Evolutionary conservation across 2,888 invertebrate species (phyloP), one percentile per base, ranked within the genome.

Genomic region (Drosophila fulvimacula): DNA sequence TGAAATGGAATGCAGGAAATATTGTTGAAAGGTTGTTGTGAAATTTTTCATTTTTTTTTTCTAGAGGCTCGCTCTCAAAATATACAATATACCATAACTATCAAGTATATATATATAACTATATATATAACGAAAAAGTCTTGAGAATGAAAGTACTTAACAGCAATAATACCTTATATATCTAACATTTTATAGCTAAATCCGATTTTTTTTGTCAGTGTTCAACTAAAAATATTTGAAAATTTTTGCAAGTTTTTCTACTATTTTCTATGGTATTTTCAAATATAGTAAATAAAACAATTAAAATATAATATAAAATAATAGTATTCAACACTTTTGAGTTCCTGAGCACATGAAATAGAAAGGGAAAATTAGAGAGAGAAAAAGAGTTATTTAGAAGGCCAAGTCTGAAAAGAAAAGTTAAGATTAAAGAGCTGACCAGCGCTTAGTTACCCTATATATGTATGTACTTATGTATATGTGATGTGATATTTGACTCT

Each of bases 401-500:
- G 44, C 73, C 67, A 77, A 79, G 79, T 81, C 81, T 79, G 81
- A 76, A 73, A 49, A 49, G 21, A 36, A 34, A 52, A 53, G 52
- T 53, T 56, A 67, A 39, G 55, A 67, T 44, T 21, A 36, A 42
- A 51, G 10, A 21, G 46, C 27, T 48, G 48, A 48, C 30, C 48
- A 48, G 30, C 30, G 48, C 32, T 30, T 48, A 30, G 48, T 32
- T 32, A 32, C 49, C 49, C 49, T 73, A 76, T 78, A 61, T 75
- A 64, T 75, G 64, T 75, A 64, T 75, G 64, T 61, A 67, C 76
- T 58, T 79, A 76, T 73, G 68, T 80, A 78, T 76, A 79, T 79
- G 82, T 72, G 75, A 79, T 79, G 77, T 79, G 77, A 77, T 77
- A 77, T 79, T 76, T 81, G 79, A 81, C 68, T 79, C 69, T 46